Base-by-base conservation (phyloP, 2,888 invertebrate genomes). In the Lithophane ornitopus region DNA sequence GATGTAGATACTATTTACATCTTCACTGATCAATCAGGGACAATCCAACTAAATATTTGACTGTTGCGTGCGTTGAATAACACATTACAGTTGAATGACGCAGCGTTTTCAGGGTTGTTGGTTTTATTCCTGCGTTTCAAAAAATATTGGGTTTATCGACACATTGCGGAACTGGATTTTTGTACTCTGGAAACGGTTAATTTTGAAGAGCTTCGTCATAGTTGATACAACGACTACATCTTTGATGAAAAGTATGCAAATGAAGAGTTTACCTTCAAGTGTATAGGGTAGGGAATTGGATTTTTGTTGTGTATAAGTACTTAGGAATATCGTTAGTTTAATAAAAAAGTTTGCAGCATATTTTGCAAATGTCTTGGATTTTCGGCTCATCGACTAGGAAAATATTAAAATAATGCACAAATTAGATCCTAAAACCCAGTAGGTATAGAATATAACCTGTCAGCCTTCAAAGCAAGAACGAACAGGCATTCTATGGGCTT, bases 181-280 rank as follows among this genome's bases (percentile, higher is more conserved):
- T 49, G 14, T 52, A 68, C n/a, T 78, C 11, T 2, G 7, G 34
- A 44, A 52, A 34, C 19, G 16, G 14, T 9, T 41, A 6, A 28
- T 22, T 22, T 39, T 58, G 9, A n/a, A 22, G 19, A 22, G 11
- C 44, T 44, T 28, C 7, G 1, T 1, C 1, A 26, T 34, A 46
- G 14, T 56, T 72, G 2, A 6, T 14, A 41, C 3, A 22, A 7
- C 8, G 7, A 69, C 41, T 34, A 34, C 34, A 6, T 22, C 12
- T n/a, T 67, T 67, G 4, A 49, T 74, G 14, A 54, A 62, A 76
- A 74, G 59, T 44, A 22, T 74, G 76, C 76, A 26, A 62, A 74
- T 76, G 19, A 0, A 3, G 16, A 39, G 1, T 22, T 26, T 58
- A 7, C 41, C 11, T 16, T 44, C 52, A 54, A 16, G 8, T 41